These are phyloP conservation scores for Lacerta viridis DNA, from an alignment of 2,797 vertebrate species.

Conservation along the genomic window DNA sequence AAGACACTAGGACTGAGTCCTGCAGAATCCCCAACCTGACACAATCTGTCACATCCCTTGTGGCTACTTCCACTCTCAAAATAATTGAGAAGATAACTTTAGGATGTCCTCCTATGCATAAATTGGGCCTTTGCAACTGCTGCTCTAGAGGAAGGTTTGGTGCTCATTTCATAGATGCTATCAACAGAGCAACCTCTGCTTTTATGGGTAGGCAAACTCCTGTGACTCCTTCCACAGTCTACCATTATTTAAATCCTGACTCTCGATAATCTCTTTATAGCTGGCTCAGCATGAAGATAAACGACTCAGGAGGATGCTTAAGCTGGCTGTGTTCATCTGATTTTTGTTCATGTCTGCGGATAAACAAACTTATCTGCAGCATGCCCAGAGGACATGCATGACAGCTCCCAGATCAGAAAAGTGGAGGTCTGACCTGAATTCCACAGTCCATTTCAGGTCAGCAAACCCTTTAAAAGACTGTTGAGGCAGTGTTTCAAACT, in stretches of 20 bases:
- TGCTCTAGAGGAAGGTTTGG: not conserved
- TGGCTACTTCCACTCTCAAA: not conserved
- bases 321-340: accelerated
- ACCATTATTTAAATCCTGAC: not conserved
- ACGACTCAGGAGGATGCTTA: accelerated
- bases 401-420: accelerated
- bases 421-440: not conserved
- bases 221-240: not conserved
- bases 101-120: not conserved
- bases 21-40: no score
- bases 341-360: not conserved
- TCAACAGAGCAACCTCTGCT: not conserved
- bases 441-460: conserved; percentile 1
- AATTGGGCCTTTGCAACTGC: not conserved
- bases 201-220: accelerated
- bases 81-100: not conserved
- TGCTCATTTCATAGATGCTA: not conserved
- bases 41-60: no score
- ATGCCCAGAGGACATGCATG: not conserved
- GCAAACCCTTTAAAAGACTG: not conserved
- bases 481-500: accelerated
- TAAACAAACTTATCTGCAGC: not conserved
- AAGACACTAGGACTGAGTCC: no score
- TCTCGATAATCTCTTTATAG: conserved; percentile 14
- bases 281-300: not conserved